Evolutionary conservation across 2,113 vertebrate species (phyloP), one percentile per base, ranked within the genome.

Genomic region (Vidua chalybeata): DNA sequence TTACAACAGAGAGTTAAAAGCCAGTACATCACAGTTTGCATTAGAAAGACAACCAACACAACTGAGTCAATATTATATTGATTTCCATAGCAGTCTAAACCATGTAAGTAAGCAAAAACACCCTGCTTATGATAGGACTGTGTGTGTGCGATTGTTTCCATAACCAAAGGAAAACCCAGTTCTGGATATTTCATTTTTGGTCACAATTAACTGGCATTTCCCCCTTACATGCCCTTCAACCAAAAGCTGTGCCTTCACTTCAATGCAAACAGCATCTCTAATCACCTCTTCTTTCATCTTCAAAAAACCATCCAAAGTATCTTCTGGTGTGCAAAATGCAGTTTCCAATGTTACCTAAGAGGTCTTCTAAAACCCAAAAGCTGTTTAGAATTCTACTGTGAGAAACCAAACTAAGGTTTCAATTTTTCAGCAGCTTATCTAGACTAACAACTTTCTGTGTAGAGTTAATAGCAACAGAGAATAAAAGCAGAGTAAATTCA

Each of bases 11-110:
- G 43, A 88, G 48, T 84, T 72, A 84, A 86, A 95, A 75, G 45
- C 19, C n/a, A 90, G 22, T 27, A 80, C 0, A 0, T 63, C 52
- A 69, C 77, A 64, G 61, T 55, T 78, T 91, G 82, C 61, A 81
- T 75, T 54, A 81, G 35, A 83, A 87, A 64, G 11, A 64, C 19
- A 95, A 69, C 21, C 56, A 92, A 56, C 46, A 46, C 55, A 96
- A 84, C 33, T 22, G 13, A 77, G 37, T 93, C 90, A 72, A 94
- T 94, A 89, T 28, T 63, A 4, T n/a, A 96, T 86, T 75, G 85
- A 95, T 78, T 82, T 88, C 23, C 3, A 52, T 4, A 58, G 35
- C 75, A 74, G 68, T n/a, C 69, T 61, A 55, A 84, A 51, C 23
- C 55, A 51, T 7, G 9, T 37, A 90, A 54, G 28, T 13, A 82